Conservation (phyloP, 2,797 vertebrate species). For the Darevskia mixta region DNA sequence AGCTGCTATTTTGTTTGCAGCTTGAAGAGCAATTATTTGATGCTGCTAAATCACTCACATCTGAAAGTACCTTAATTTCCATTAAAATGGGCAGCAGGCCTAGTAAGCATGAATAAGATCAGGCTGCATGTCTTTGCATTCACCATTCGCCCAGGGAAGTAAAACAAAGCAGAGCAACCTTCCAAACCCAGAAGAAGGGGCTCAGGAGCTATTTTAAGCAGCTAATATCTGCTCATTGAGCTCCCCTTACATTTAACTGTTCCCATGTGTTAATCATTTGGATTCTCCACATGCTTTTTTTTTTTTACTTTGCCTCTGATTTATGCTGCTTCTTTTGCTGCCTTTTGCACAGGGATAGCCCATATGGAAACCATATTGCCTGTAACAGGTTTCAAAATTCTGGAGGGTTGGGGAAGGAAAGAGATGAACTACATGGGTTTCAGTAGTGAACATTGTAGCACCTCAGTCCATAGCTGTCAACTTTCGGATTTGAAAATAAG, state of each 20-base stretch:
- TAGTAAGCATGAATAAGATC: neutral
- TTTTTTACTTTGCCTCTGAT: constrained; percentile 27
- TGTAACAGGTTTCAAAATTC: neutral
- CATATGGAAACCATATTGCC: constrained; percentile 15
- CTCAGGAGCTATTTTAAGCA: neutral
- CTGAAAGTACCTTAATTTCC: neutral
- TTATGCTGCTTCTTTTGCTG: constrained; percentile 37
- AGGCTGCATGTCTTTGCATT: neutral
- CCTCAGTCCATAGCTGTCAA: neutral
- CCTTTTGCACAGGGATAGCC: constrained; percentile 10
- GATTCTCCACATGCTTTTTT: neutral
- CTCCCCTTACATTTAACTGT: neutral
- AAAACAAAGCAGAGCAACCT: constrained; percentile 1
- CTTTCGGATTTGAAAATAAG: no score
- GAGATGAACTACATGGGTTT: neutral
- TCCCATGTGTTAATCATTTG: constrained; percentile 29
- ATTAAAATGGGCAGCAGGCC: neutral
- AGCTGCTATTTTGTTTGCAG: neutral
- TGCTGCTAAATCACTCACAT: neutral
- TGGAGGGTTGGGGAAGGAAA: neutral
- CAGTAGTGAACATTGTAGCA: neutral
- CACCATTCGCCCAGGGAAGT: neutral
- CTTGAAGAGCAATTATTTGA: neutral
- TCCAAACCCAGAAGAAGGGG: neutral
- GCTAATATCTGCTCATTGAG: neutral